Conservation (phyloP, 2,888 invertebrate species). For the Eucera pruinosa region DNA sequence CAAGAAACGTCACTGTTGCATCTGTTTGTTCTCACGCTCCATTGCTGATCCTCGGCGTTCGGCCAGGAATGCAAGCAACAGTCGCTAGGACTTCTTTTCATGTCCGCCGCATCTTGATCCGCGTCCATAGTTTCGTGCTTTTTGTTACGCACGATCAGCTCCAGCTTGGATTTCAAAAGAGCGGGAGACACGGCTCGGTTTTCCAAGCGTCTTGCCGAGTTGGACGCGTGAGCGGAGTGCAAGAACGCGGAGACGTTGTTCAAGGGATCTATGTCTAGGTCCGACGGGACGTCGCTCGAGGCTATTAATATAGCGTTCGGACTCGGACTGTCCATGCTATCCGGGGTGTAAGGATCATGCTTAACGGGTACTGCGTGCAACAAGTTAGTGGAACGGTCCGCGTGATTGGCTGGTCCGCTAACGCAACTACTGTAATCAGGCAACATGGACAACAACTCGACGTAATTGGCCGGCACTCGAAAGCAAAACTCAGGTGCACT, state of each 20-base stretch:
- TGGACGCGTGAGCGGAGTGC: constrained; percentile 35
- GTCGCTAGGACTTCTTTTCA: constrained; percentile 71
- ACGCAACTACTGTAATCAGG: constrained; percentile 81
- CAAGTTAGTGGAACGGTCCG: constrained; percentile 84
- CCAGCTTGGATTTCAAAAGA: constrained; percentile 79
- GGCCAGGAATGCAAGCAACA: constrained; percentile 71
- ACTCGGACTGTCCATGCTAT: constrained; percentile 91
- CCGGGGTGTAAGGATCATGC: constrained; percentile 93
- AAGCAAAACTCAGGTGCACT: constrained; percentile 81
- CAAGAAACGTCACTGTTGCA: constrained; percentile 81
- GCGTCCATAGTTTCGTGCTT: constrained; percentile 45
- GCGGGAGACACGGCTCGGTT: constrained; percentile 81
- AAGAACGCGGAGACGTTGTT: constrained; percentile 44
- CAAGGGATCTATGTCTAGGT: constrained; percentile 68
- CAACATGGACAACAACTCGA: constrained; percentile 81
- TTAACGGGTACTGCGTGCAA: constrained; percentile 86
- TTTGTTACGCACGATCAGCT: constrained; percentile 74
- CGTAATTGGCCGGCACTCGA: constrained; percentile 81
- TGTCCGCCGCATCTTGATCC: constrained; percentile 49
- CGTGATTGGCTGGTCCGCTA: constrained; percentile 80
- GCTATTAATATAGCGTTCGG: constrained; percentile 84
- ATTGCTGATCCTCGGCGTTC: constrained; percentile 55
- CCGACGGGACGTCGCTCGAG: constrained; percentile 68
- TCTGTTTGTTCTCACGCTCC: constrained; percentile 73
- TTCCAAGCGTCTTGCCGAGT: constrained; percentile 58